Evolutionary conservation across 2,797 vertebrate genomes (phyloP), one percentile per base, ranked within the genome.

Genomic region (Amblyopsis hoosieri): DNA sequence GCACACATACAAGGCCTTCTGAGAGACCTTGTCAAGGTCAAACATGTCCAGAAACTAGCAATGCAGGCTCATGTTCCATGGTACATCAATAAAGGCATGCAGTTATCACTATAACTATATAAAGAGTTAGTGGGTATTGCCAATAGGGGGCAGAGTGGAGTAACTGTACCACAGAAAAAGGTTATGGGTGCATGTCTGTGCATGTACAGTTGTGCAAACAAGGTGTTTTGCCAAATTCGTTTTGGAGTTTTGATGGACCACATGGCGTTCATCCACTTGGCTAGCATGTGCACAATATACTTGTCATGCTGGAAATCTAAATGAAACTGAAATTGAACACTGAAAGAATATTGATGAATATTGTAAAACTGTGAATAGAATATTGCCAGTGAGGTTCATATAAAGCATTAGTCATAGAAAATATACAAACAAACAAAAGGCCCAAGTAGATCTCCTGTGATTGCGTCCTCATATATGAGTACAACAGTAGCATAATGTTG

Each of bases 1-100:
- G 0, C 58, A 54, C 62, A 56, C 64, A 77, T 23, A 46, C 67
- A 84, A 73, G 67, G 67, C 74, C 72, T 71, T 67, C 47, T 56
- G 51, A 72, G 52, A 56, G 37, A 11, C 54, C 11, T 29, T 45
- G 37, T 49, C 31, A 50, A 46, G 60, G 13, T 49, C 51, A 56
- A 61, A 19, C 7, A 49, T 7, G 3, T n/a, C 2, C 11, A 4
- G 4, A 66, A 12, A 19, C 3, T 10, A 49, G n/a, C 53, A 42
- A 19, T 10, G n/a, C 14, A 51, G 15, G 9, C 49, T 51, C 14
- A 29, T 53, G 19, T 23, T 12, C 19, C 8, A 12, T 19, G 23
- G 23, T 29, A 12, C 19, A 53, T 12, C 13, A 53, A 53, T 53
- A 52, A 42, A 42, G 37, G 8, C 8, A 8, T 42, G 7, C 9